phyloP scores from a whole-genome alignment of 2,113 vertebrate species.

The Cyanoderma ruficeps region DNA sequence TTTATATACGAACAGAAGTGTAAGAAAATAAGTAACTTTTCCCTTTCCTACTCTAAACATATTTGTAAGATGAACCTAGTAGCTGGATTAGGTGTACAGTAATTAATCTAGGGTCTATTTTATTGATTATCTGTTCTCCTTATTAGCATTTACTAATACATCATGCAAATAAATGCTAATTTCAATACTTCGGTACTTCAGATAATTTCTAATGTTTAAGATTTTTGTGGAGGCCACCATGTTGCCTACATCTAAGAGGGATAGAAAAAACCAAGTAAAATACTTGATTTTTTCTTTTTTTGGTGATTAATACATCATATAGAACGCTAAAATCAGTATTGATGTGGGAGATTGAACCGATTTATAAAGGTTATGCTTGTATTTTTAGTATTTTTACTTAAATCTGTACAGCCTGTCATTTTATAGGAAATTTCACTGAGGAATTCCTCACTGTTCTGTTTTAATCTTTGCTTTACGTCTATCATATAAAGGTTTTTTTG shows the following conservation, averaged over 20 bases:
- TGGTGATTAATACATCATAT: not conserved
- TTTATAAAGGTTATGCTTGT: not conserved
- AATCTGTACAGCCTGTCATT: not conserved
- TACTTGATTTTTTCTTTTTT: not conserved
- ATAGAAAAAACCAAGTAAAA: not conserved
- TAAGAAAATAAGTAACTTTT: not conserved
- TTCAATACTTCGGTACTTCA: not conserved
- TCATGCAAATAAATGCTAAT: not conserved
- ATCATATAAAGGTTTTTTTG: not conserved
- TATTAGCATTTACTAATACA: not conserved
- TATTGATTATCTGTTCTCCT: not conserved
- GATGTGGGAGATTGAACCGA: not conserved
- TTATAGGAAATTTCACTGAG: not conserved
- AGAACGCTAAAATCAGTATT: not conserved
- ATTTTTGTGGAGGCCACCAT: not conserved
- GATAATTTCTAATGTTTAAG: not conserved
- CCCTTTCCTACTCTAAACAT: not conserved
- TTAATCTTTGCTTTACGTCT: not conserved
- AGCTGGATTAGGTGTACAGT: not conserved
- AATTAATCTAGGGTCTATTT: not conserved
- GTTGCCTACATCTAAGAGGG: not conserved
- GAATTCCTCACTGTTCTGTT: not conserved
- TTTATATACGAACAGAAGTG: not conserved
- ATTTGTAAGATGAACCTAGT: not conserved
- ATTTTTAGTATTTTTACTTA: not conserved